Evolutionary conservation across 2,113 vertebrate species (phyloP), one percentile per base, ranked within the genome.

Genomic region (Hyla sarda): DNA sequence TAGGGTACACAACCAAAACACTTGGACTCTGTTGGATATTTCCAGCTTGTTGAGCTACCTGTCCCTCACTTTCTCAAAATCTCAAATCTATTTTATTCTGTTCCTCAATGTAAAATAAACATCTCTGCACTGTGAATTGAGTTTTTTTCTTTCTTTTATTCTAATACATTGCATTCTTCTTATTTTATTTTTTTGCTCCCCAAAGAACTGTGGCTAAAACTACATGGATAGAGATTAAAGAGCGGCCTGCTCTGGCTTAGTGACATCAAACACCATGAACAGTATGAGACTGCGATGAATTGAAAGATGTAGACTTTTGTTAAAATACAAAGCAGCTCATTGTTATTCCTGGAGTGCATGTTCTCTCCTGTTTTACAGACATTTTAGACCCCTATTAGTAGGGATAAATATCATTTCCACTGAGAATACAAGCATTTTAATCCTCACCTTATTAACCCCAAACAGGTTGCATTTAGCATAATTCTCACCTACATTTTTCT

Each of bases 191-290:
- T 83, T 65, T 83, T 83, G 21, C n/a, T 9, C 34, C 19, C 58
- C 32, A 74, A 45, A 83, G 90, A 91, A 89, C 48, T 82, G 41
- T 88, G 87, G 78, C 88, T 92, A 90, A 92, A 89, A 76, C 82
- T 91, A 90, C 89, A 88, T 12, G 30, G 92, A 85, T 89, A 91
- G 82, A 92, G 91, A 92, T 93, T 92, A 93, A 93, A 93, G 90
- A 76, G 73, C 89, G 69, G 86, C 87, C 89, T 91, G 23, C 85
- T 86, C 84, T 87, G 90, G 90, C 76, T 91, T 92, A 87, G 60
- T 90, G 89, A 90, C 88, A 92, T 92, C 92, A 93, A 93, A 92
- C 89, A 62, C 16, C 85, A 82, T 85, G 83, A 91, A 79, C 78
- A 89, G 88, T 90, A 90, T 14, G 47, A 56, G 89, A 89, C 47